phyloP scores from a whole-genome alignment of 2,888 invertebrate genomes.

The Tigriopus californicus region DNA sequence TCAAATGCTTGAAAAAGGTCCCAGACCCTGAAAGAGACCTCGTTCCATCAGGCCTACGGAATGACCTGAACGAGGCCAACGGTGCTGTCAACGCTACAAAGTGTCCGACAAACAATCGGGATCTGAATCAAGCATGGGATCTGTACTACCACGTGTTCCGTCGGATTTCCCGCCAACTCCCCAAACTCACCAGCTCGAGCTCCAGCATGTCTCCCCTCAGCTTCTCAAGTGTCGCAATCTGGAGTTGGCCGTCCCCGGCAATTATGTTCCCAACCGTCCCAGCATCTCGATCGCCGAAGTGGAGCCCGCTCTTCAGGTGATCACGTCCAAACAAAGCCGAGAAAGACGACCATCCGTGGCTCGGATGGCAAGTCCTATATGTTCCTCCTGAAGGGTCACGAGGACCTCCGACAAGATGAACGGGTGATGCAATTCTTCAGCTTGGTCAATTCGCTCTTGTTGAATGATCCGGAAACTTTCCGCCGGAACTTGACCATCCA shows the following conservation, averaged over 20 bases:
- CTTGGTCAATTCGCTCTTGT: conserved; percentile 79
- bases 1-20: conserved; percentile 76
- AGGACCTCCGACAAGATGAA: conserved; percentile 95
- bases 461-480: conserved; percentile 89
- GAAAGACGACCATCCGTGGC: conserved; percentile 78
- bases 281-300: conserved; percentile 74
- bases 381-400: conserved; percentile 96
- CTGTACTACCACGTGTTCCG: conserved; percentile 96
- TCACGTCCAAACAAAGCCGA: conserved; percentile 90
- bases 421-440: conserved; percentile 96
- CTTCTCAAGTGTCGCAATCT: conserved; percentile 71
- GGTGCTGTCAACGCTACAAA: conserved; percentile 67
- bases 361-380: conserved; percentile 95
- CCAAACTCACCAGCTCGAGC: conserved; percentile 72
- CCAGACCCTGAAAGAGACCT: conserved; percentile 86
- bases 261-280: conserved; percentile 70
- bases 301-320: conserved; percentile 78
- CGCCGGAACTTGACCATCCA: conserved; percentile 54
- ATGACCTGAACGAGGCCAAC: conserved; percentile 85
- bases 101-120: conserved; percentile 64
- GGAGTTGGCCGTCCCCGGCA: conserved; percentile 92
- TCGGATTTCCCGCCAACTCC: conserved; percentile 82
- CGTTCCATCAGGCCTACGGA: conserved; percentile 87
- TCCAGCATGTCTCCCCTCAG: conserved; percentile 89
- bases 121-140: conserved; percentile 97